These are phyloP conservation scores for Ptychadena robeensis DNA, from an alignment of 2,797 vertebrate genomes.

Conservation along the genomic window DNA sequence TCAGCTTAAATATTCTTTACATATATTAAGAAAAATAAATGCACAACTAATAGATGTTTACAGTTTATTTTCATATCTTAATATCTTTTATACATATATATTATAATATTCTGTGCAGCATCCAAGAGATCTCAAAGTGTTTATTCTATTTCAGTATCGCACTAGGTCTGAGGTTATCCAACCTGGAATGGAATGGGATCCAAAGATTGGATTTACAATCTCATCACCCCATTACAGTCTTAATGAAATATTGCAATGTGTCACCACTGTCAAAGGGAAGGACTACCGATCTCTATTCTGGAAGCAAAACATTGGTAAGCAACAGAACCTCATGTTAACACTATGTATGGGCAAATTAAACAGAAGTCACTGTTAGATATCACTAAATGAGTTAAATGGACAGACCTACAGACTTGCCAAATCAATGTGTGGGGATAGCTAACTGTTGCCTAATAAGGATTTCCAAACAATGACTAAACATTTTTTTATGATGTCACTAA, in stretches of 20 bases:
- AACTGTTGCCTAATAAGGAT: no score
- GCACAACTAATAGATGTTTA: no score
- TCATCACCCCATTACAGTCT: conserved; percentile 62
- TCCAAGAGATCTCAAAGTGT: background rate
- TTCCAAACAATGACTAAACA: no score
- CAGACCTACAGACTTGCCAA: no score
- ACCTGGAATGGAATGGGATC: conserved; percentile 77
- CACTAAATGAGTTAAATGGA: no score
- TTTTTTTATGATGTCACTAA: no score
- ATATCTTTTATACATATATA: no score
- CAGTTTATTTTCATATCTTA: background rate
- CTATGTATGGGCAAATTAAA: background rate
- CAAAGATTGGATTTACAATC: conserved; percentile 82
- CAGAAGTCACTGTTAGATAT: background rate
- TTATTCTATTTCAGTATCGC: background rate
- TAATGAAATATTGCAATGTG: conserved; percentile 72
- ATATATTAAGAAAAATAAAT: background rate
- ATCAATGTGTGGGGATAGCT: no score
- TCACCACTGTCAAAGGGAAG: conserved; percentile 64
- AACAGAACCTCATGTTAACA: background rate
- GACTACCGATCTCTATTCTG: conserved; percentile 72
- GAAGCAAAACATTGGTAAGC: conserved; percentile 77
- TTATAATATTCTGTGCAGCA: no score
- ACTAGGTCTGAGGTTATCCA: background rate
- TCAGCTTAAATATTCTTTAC: background rate